phyloP scores from a whole-genome alignment of 37 sponge, comb jelly and placozoan species.

The Aplysina aerophoba region DNA sequence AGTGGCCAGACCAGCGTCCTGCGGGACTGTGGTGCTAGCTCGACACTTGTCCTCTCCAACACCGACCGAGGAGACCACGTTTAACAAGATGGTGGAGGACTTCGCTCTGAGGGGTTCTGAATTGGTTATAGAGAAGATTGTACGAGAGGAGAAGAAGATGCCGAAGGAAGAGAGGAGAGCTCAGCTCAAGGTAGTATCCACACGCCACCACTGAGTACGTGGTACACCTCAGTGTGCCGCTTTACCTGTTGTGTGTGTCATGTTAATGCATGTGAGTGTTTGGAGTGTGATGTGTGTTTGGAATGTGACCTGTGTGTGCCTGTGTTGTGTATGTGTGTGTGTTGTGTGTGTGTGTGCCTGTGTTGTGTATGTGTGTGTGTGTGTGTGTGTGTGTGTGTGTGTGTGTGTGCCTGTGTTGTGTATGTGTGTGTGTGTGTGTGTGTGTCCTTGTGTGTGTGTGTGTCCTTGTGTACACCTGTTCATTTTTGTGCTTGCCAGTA shows the following conservation, averaged over 20 bases:
- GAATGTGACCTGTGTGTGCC: no score
- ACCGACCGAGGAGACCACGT: neutral
- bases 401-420: neutral
- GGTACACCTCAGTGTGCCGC: neutral
- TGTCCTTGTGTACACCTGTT: no score
- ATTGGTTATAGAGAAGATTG: constrained; percentile 39
- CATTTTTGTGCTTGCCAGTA: no score
- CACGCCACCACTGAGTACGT: neutral
- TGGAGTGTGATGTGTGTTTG: neutral
- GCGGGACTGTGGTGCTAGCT: no score
- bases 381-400: constrained; percentile 27
- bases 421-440: no score
- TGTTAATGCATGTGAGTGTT: constrained; percentile 7
- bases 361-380: no score
- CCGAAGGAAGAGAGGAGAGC: constrained; percentile 28
- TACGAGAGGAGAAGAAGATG: constrained; percentile 35
- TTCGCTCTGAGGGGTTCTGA: constrained; percentile 65
- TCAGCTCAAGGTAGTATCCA: neutral
- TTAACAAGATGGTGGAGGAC: constrained; percentile 69
- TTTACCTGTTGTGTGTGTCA: no score
- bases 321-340: constrained; percentile 14
- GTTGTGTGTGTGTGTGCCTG: constrained; percentile 6
- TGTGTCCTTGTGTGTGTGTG: no score
- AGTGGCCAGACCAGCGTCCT: no score
- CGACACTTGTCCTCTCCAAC: neutral